Base-by-base conservation (phyloP, 53 echinoderm and acorn worm genomes). In the Zoroaster sp. region DNA sequence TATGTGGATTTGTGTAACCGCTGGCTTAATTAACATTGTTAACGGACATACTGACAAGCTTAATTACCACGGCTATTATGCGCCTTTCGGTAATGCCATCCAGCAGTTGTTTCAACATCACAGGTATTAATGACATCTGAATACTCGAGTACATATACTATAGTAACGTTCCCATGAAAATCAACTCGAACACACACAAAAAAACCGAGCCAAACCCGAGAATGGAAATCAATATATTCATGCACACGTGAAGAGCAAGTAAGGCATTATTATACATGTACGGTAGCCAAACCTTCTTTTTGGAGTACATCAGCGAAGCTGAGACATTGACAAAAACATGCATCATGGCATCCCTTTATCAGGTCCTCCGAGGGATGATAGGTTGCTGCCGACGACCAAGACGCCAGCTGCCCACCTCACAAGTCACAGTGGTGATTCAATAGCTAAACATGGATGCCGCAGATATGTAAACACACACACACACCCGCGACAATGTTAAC, bases 291-390 rank as follows among this genome's bases (percentile, higher is more conserved):
- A 59, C 63, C 63, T 95, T 95, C 69, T 94, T 90, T 67, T 90
- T 93, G 21, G 76, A 88, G 66, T 91, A 92, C 69, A 93, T 90
- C 85, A 96, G 78, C 12, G 93, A 89, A 4, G 96, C 89, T 18
- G 96, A 96, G 3, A 96, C 96, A 87, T 96, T 96, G 25, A 93
- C 94, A 69, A 92, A 93, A 37, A 96, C 96, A 66, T 94, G 93
- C 96, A 96, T 96, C 87, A 69, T 63, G 79, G 69, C 45, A 28
- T 1, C n/a, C 28, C 28, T 59, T 21, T 59, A 59, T 59, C 63
- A 59, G 28, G 9, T 25, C 63, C 63, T 10, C 28, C 8, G 30
- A 59, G 63, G 63, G 23, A 21, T 25, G 28, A 21, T 59, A 28
- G 23, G 21, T 9, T n/a, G n/a, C n/a, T n/a, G n/a, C n/a, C 63